phyloP scores from a whole-genome alignment of 1,140 invertebrate species.

The Carcinoscorpius rotundicauda region DNA sequence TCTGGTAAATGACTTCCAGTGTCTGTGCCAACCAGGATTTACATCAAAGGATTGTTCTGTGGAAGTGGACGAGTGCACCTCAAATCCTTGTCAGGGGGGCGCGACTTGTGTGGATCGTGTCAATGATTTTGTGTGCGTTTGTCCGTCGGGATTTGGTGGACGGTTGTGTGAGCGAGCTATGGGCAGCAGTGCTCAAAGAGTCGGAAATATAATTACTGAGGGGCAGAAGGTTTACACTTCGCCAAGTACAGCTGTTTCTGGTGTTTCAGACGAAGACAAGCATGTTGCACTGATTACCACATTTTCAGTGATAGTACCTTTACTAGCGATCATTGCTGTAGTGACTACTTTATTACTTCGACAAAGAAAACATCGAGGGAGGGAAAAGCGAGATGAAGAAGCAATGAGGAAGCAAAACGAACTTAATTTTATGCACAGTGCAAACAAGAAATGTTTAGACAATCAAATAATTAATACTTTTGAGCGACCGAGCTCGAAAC shows the following conservation, averaged over 20 bases:
- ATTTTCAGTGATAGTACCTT: conserved; percentile 60
- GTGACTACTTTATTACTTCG: conserved; percentile 63
- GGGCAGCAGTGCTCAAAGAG: conserved; percentile 32
- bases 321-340: conserved; percentile 44
- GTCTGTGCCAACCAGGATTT: conserved; percentile 35
- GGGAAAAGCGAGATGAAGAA: conserved; percentile 80
- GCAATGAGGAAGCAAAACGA: conserved; percentile 71
- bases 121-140: conserved; percentile 41
- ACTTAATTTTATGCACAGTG: conserved; percentile 61
- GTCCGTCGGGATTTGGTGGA: conserved; percentile 69
- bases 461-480: conserved; percentile 22
- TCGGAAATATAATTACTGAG: conserved; percentile 38
- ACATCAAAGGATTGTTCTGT: conserved; percentile 36
- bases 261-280: conserved; percentile 29
- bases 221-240: conserved; percentile 25
- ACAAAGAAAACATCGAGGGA: conserved; percentile 59
- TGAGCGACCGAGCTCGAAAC: conserved; percentile 9
- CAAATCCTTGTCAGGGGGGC: conserved; percentile 68
- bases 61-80: conserved; percentile 47
- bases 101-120: conserved; percentile 56
- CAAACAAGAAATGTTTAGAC: conserved; percentile 28
- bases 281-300: conserved; percentile 71
- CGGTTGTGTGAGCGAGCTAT: conserved; percentile 61
- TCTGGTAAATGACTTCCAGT: conserved; percentile 68
- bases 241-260: conserved; percentile 40